Base-by-base conservation (phyloP, 2,113 vertebrate species). In the Paracanthobrama guichenoti region DNA sequence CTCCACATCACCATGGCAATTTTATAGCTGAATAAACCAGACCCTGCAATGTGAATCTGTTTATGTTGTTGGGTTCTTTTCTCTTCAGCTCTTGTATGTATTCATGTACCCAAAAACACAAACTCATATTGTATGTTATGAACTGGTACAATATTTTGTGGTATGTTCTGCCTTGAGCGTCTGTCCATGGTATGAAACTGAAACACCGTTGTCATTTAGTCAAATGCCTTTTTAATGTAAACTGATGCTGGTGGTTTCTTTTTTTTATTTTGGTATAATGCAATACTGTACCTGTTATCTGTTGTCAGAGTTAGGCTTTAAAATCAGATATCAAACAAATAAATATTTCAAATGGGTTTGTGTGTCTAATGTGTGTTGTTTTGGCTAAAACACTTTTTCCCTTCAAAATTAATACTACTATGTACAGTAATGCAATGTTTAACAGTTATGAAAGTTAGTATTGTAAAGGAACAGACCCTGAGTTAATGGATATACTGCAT, bases 261-360 rank as follows among this genome's bases (percentile, higher is more conserved):
- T 74, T 74, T 66, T 18, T 48, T 79, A 46, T 74, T 66, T 80
- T 18, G 6, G 22, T 81, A 50, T 62, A 73, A 82, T 26, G 39
- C 83, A 74, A 75, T 93, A 91, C 89, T 87, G 88, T 93, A 91
- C 91, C 86, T 90, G 89, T 92, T 91, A 89, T 84, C 88, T 93
- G 92, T 92, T 88, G 92, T 94, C 90, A 88, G 16, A 85, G 88
- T 91, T 92, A 89, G 90, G 89, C 88, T 91, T 92, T 93, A 92
- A 88, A 93, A 92, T 94, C 89, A 92, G 75, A 90, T 91, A 93
- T 90, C 83, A 92, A 91, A 88, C 85, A 84, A 93, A 94, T 94
- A 93, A 94, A 94, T 90, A 90, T 92, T 92, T 93, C 86, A 83
- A 74, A 90, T 62, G 59, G 85, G 73, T 85, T 26, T 57, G 16